Evolutionary conservation across 2,888 invertebrate genomes (phyloP).

Genomic region (Norana najaformis): DNA sequence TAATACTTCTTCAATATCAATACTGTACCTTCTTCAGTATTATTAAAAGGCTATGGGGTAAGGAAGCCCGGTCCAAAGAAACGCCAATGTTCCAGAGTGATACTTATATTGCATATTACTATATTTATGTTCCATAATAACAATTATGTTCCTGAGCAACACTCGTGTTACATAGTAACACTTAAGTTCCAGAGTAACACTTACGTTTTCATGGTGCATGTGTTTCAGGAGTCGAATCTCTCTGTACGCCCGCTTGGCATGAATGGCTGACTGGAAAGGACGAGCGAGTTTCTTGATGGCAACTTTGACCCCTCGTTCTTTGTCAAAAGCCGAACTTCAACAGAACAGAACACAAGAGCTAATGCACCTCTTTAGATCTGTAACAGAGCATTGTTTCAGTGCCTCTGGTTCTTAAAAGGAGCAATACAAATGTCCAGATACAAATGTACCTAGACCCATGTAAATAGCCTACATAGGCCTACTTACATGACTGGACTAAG

Average conservation of each 20-base stretch:
- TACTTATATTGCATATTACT: neutral
- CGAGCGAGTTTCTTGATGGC: slow-evolving; percentile 97
- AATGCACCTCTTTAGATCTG: neutral
- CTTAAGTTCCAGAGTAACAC: slow-evolving; percentile 62
- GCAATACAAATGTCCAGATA: neutral
- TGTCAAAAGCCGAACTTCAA: slow-evolving; percentile 67
- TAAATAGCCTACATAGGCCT: too few relatives aligned
- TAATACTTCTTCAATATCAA: too few relatives aligned
- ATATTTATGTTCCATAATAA: neutral
- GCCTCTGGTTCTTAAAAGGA: neutral
- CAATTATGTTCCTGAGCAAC: neutral
- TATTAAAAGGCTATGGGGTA: too few relatives aligned
- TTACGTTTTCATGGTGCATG: slow-evolving; percentile 98
- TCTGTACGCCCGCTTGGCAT: slow-evolving; percentile 97
- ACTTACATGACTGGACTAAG: too few relatives aligned
- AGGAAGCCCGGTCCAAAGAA: too few relatives aligned
- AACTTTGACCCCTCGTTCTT: slow-evolving; percentile 78
- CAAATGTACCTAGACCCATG: too few relatives aligned
- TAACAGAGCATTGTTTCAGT: neutral
- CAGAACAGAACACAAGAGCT: neutral
- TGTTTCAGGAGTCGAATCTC: slow-evolving; percentile 94
- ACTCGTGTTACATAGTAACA: neutral
- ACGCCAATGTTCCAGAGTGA: too few relatives aligned
- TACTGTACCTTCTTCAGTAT: too few relatives aligned
- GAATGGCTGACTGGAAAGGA: slow-evolving; percentile 95